phyloP scores from a whole-genome alignment of 30 jellyfish, hydroid and myxozoan species.

The Hydractinia echinata region DNA sequence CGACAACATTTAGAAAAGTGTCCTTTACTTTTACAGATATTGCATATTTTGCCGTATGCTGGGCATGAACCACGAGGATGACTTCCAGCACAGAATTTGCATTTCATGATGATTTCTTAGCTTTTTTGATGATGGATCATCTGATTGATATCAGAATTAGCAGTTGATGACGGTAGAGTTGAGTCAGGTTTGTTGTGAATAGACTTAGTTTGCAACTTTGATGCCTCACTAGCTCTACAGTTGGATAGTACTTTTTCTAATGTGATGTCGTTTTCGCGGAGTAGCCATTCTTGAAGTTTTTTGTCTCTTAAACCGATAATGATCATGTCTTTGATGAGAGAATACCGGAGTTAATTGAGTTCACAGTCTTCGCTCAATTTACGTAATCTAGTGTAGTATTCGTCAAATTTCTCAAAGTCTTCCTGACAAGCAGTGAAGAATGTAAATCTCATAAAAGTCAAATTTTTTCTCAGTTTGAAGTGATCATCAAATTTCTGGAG shows the following conservation, averaged over 20 bases:
- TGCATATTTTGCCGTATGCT: conserved; percentile 33
- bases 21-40: conserved; percentile 21
- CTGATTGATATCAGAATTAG: neutral
- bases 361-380: conserved; percentile 60
- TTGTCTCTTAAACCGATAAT: conserved; percentile 49
- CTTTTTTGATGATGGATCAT: neutral
- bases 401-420: neutral
- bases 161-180: neutral
- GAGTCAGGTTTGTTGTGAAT: conserved; percentile 15
- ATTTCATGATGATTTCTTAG: conserved; percentile 5
- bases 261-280: conserved; percentile 47
- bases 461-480: conserved; percentile 50
- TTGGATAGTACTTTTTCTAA: neutral
- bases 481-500: neutral
- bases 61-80: conserved; percentile 51
- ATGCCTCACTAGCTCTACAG: conserved; percentile 8
- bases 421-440: conserved; percentile 46
- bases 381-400: conserved; percentile 43
- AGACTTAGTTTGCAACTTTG: conserved; percentile 5
- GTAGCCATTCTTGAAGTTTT: conserved; percentile 53
- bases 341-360: conserved; percentile 42
- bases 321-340: conserved; percentile 55
- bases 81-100: conserved; percentile 62
- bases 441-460: conserved; percentile 41
- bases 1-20: conserved; percentile 21